Conservation (phyloP, 2,113 vertebrate species). For the Tragelaphus imberbis region DNA sequence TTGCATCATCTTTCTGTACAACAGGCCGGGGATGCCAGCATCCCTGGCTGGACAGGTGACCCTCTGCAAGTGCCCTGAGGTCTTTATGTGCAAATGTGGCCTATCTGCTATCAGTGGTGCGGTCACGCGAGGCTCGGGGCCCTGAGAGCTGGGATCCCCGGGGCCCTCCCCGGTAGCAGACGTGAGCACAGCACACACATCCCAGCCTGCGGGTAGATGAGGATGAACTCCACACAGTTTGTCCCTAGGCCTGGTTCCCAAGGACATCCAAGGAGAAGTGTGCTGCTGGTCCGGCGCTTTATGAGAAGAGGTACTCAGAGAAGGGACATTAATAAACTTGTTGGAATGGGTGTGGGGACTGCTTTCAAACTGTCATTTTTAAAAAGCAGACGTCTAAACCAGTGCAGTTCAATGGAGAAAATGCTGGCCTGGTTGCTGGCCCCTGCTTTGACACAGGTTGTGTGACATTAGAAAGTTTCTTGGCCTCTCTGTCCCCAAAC, state of each 20-base stretch:
- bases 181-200: neutral
- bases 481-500: neutral
- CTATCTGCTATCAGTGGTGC: no score
- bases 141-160: neutral
- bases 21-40: neutral
- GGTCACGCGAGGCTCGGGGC: fast-evolving
- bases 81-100: neutral
- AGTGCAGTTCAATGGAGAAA: neutral
- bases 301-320: neutral
- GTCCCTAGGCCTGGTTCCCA: neutral
- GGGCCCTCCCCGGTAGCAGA: neutral
- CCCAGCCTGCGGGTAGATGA: neutral
- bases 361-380: neutral
- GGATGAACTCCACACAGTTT: neutral
- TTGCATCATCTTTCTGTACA: neutral
- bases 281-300: neutral
- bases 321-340: neutral
- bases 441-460: neutral
- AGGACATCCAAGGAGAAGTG: neutral
- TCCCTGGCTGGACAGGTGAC: fast-evolving
- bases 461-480: neutral
- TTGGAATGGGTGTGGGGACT: neutral
- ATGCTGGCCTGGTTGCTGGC: neutral
- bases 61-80: neutral
- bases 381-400: neutral